phyloP scores from a whole-genome alignment of 2,113 vertebrate genomes.

The Lepisosteus oculatus region DNA sequence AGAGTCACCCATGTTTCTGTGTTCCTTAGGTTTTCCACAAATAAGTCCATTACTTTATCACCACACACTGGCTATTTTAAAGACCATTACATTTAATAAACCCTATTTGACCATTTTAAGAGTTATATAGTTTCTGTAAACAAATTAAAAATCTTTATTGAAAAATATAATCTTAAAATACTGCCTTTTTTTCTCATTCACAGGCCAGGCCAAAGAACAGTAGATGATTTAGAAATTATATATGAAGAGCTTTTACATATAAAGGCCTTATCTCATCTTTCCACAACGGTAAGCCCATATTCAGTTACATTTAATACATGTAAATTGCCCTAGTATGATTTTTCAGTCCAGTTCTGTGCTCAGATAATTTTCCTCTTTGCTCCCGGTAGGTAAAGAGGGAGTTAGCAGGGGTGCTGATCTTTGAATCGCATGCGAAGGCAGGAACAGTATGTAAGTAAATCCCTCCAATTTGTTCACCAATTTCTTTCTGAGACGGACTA shows the following conservation, averaged over 20 bases:
- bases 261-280: constrained; percentile 95
- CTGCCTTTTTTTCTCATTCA: constrained; percentile 24
- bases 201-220: constrained; percentile 88
- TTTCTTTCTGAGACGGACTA: too few relatives aligned
- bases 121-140: too few relatives aligned
- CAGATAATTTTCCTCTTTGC: constrained; percentile 27
- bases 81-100: too few relatives aligned
- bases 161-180: background rate
- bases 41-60: too few relatives aligned
- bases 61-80: too few relatives aligned
- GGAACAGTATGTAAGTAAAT: constrained; percentile 92
- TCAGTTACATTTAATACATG: background rate
- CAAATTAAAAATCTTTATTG: too few relatives aligned
- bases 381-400: constrained; percentile 85
- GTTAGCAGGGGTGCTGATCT: constrained; percentile 89
- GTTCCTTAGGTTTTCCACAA: too few relatives aligned
- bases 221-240: constrained; percentile 94
- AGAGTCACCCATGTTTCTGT: too few relatives aligned
- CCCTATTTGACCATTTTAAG: too few relatives aligned
- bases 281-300: constrained; percentile 83
- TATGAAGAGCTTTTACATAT: constrained; percentile 96
- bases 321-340: background rate
- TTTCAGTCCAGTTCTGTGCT: background rate
- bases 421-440: constrained; percentile 92
- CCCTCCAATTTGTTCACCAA: too few relatives aligned